Base-by-base conservation (phyloP, 1,140 invertebrate species). In the Macrocentrus cingulum region DNA sequence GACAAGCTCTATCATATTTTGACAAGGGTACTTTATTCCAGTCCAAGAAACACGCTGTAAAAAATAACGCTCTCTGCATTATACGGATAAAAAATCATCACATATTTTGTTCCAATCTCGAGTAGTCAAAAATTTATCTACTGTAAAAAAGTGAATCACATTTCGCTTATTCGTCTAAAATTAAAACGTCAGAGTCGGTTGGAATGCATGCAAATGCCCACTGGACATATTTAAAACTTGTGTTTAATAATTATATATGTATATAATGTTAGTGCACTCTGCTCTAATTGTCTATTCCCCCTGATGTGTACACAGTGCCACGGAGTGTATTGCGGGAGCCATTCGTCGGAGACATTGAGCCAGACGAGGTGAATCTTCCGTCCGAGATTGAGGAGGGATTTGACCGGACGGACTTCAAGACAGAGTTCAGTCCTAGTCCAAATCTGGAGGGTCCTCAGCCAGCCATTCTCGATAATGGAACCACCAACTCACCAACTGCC, bases 281-380 rank as follows among this genome's bases (percentile, higher is more conserved):
- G 42, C 4, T 19, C 18, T 44, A 19, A 18, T 8, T 44, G 1
- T 6, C 4, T 16, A 32, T 49, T 37, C n/a, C 11, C 11, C n/a
- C n/a, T n/a, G n/a, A n/a, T 13, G 16, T 81, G 32, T 34, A 9
- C n/a, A 56, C 76, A 94, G 92, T 94, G 50, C 91, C 91, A 22
- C 83, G 91, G 58, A 87, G 87, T 75, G 91, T 95, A 23, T 76
- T 95, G 5, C 88, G 87, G 62, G 89, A 91, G 60, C 82, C 86
- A 62, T 92, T 88, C 70, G 88, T 91, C 67, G 86, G 86, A 20
- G 79, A 84, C 22, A 72, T 83, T n/a, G 88, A 91, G 71, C 76
- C 83, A 6, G 91, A 93, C 66, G 90, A 92, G 67, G 66, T 77
- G 58, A 79, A 84, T 52, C 60, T 76, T 23, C 74, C 81, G 37